Percentiles rank a stretch among this genome's conserved stretches.
These are phyloP conservation scores for Macrobrachium nipponense DNA, from an alignment of 1,140 invertebrate species.

Conservation along the genomic window DNA sequence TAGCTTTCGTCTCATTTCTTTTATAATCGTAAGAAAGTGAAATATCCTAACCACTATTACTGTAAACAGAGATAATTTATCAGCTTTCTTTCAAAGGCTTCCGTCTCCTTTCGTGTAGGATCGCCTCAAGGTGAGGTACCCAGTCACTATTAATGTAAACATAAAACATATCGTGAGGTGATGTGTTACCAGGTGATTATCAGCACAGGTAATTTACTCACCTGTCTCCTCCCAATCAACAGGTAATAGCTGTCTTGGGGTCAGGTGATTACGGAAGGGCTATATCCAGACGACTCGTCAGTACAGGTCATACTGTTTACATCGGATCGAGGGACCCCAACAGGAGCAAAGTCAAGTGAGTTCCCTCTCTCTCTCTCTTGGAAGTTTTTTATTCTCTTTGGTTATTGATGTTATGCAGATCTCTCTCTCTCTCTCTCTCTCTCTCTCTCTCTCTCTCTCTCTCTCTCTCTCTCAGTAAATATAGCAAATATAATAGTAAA, in stretches of 20 bases:
- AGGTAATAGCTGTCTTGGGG: constrained; percentile 62
- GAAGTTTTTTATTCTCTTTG: no score
- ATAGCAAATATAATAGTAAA: no score
- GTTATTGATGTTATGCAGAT: no score
- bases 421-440: not conserved
- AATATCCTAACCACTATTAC: no score
- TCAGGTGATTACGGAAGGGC: constrained; percentile 64
- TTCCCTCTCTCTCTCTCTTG: not conserved
- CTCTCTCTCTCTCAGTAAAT: not conserved
- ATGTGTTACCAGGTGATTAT: not conserved
- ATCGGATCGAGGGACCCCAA: constrained; percentile 64
- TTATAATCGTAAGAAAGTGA: no score
- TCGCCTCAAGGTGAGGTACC: no score
- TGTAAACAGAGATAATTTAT: no score
- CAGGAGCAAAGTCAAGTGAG: constrained; percentile 59
- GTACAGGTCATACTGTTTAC: constrained; percentile 59
- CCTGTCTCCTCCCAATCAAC: not conserved
- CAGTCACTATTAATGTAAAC: no score
- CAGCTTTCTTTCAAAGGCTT: no score
- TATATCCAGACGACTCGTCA: constrained; percentile 58
- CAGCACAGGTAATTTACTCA: not conserved
- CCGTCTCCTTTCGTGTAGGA: no score
- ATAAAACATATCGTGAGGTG: no score
- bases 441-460: not conserved
- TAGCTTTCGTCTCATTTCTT: no score